phyloP scores from a whole-genome alignment of 2,888 invertebrate species.

The Danaus chrysippus region DNA sequence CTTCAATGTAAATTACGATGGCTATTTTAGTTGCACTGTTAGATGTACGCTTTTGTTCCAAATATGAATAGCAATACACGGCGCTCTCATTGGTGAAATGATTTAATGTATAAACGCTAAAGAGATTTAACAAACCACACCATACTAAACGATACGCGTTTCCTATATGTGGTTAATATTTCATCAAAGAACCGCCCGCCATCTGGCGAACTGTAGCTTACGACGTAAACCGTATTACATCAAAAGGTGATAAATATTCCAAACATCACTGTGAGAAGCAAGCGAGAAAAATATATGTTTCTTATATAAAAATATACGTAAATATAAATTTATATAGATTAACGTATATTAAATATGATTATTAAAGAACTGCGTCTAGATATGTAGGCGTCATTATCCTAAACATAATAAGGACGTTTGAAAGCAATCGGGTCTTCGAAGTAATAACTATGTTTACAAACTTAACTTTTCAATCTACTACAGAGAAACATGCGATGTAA shows the following conservation, averaged over 20 bases:
- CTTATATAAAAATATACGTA: neutral
- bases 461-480: conserved; percentile 1
- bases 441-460: conserved; percentile 2
- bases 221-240: neutral
- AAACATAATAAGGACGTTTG: neutral
- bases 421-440: neutral
- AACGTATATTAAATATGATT: neutral
- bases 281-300: neutral
- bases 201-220: neutral
- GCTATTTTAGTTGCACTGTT: too few species aligned
- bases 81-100: too few species aligned
- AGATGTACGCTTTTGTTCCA: too few species aligned
- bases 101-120: neutral
- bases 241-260: neutral
- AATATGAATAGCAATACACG: too few species aligned
- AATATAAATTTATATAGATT: neutral
- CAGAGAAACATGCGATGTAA: neutral
- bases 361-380: neutral
- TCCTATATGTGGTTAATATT: neutral
- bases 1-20: too few species aligned
- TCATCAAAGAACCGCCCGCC: conserved; percentile 5
- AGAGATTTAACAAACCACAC: neutral
- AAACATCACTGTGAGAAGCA: neutral
- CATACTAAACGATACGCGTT: neutral
- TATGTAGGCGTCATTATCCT: too few species aligned